Percentiles rank a stretch among this genome's conserved stretches.
Evolutionary conservation across 23 tunicate species (phyloP).

Genomic region (Trididemnum nubilum): DNA sequence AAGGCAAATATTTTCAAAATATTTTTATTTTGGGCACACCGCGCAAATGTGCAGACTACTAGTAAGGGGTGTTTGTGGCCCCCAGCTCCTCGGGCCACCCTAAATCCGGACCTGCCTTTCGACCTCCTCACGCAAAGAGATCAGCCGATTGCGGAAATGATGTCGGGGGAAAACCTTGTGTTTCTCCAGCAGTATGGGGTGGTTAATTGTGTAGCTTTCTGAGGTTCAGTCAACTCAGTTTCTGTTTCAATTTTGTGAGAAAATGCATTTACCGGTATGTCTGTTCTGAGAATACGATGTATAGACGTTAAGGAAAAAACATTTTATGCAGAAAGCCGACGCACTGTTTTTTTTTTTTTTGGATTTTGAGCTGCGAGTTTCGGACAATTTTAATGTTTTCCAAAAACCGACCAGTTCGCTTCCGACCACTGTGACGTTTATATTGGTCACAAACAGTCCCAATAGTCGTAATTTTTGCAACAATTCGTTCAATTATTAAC

Average conservation of each 20-base stretch:
- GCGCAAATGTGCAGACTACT: too few relatives aligned
- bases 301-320: background rate
- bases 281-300: too few relatives aligned
- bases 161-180: background rate
- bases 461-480: background rate
- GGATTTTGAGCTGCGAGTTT: background rate
- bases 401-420: background rate
- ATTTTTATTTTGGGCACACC: too few relatives aligned
- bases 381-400: background rate
- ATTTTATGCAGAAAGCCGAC: background rate
- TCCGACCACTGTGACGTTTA: background rate
- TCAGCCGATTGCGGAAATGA: background rate
- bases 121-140: background rate
- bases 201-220: too few relatives aligned
- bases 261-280: too few relatives aligned
- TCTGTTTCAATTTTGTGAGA: too few relatives aligned
- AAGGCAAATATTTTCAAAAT: too few relatives aligned
- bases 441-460: background rate
- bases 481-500: background rate
- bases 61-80: too few relatives aligned
- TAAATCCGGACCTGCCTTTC: too few relatives aligned
- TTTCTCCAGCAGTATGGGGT: background rate
- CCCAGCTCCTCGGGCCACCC: too few relatives aligned
- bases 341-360: background rate
- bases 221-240: too few relatives aligned